Percentiles rank a stretch among this genome's conserved stretches.
These are phyloP conservation scores for Hydrozoanthus tunicans DNA, from an alignment of 64 coral and sea anemone genomes.

Conservation along the genomic window DNA sequence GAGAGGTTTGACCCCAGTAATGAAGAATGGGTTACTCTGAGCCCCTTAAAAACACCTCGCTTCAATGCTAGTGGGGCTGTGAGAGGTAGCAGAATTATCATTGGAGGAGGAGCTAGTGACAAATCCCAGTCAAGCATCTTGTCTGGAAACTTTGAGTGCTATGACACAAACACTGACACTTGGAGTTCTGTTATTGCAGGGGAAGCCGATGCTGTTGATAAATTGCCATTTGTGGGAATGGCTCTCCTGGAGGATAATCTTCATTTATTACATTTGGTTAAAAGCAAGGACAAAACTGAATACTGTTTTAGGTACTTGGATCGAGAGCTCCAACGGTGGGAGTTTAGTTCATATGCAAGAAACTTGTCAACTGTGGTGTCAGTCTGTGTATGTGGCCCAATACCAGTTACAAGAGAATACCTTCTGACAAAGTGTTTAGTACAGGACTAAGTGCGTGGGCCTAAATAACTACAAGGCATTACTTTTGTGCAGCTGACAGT, in stretches of 20 bases:
- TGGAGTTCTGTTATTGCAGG: constrained; percentile 28
- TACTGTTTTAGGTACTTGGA: constrained; percentile 33
- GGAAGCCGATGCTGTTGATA: background rate
- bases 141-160: constrained; percentile 42
- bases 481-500: no score
- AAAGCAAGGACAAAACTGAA: background rate
- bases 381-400: constrained; percentile 7
- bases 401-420: constrained; percentile 29
- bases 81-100: constrained; percentile 8
- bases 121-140: constrained; percentile 10
- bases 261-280: constrained; percentile 13
- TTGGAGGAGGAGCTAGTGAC: constrained; percentile 36
- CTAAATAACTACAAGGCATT: no score
- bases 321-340: constrained; percentile 13
- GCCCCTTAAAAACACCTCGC: constrained; percentile 33
- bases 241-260: constrained; percentile 9
- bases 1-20: constrained; percentile 30
- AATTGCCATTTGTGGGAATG: constrained; percentile 38
- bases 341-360: constrained; percentile 16
- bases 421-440: background rate
- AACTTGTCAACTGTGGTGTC: background rate
- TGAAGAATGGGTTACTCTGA: constrained; percentile 21
- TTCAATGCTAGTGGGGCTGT: constrained; percentile 9
- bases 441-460: background rate
- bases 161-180: constrained; percentile 12